These are phyloP conservation scores for Aromia moschata DNA, from an alignment of 2,888 invertebrate genomes.

Conservation along the genomic window DNA sequence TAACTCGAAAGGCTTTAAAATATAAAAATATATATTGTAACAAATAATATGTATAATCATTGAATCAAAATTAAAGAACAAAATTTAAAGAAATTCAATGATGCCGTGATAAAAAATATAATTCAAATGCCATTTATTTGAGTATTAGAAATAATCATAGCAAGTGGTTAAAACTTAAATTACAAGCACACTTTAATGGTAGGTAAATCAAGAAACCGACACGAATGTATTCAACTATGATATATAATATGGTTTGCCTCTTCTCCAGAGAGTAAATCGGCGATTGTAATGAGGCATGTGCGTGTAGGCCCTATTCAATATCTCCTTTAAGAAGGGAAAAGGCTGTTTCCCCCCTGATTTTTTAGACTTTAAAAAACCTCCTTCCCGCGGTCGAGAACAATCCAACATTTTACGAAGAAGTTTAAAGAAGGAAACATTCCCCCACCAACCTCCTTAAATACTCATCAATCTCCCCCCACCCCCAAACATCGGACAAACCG, in stretches of 20 bases:
- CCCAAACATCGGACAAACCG: conserved; percentile 58
- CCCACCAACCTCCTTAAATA: conserved; percentile 41
- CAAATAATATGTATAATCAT: neutral
- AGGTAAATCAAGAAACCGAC: neutral
- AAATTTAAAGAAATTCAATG: no score
- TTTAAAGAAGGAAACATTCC: conserved; percentile 36
- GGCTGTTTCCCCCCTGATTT: conserved; percentile 41
- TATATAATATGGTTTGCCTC: conserved; percentile 31
- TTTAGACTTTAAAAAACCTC: conserved; percentile 42
- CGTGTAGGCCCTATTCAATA: conserved; percentile 38
- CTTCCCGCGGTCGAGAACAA: conserved; percentile 37
- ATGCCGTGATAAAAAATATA: no score
- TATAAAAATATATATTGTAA: no score
- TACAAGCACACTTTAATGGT: no score
- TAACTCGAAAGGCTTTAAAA: no score
- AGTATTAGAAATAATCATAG: no score
- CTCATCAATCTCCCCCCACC: conserved; percentile 42
- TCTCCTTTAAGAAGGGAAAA: conserved; percentile 41
- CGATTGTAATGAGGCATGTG: conserved; percentile 40
- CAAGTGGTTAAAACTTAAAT: neutral
- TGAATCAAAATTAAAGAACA: no score
- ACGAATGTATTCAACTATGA: conserved; percentile 16
- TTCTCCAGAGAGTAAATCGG: conserved; percentile 29
- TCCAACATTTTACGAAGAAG: conserved; percentile 32
- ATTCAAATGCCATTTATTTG: no score